Base-by-base conservation (phyloP, 2,888 invertebrate species). In the Helleia helle region DNA sequence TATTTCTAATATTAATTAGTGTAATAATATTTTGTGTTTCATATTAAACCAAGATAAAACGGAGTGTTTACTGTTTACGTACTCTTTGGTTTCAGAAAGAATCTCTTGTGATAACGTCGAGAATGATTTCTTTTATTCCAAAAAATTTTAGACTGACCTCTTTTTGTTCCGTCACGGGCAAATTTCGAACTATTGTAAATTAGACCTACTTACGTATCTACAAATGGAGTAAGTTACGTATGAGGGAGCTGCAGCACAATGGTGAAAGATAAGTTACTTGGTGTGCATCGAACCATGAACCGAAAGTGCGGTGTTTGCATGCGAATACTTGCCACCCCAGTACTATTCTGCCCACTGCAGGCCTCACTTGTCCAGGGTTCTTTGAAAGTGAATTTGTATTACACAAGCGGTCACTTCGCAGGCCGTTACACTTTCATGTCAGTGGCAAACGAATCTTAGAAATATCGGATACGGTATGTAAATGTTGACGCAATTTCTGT, bases 231-330 rank as follows among this genome's bases (percentile, higher is more conserved):
- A 61, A 59, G 65, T 70, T 67, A 67, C 65, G 65, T 60, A 55
- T 60, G 56, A 58, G 59, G 68, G 75, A 77, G 74, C 74, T 18
- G 73, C 70, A 76, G 77, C 68, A 83, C 84, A 84, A 84, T 84
- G 83, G 84, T 84, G 84, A 84, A 84, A 84, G 84, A 84, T 74
- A 81, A 75, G 73, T 81, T 75, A 71, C 81, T 74, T 84, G 81
- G 73, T 76, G 84, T 71, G 84, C 79, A 84, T 80, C 84, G 81
- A 79, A 65, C 67, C 75, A 80, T 81, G 77, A 83, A 81, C 83
- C 81, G 83, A 83, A 83, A 83, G 84, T 79, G 72, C 74, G 66
- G 68, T 72, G 83, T 81, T 77, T 77, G 79, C 77, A 76, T 75
- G 81, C 81, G 72, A 77, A 83, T 75, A 71, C 68, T 62, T 51